These are phyloP conservation scores for Diadophis punctatus DNA, from an alignment of 2,113 vertebrate species.

Conservation along the genomic window DNA sequence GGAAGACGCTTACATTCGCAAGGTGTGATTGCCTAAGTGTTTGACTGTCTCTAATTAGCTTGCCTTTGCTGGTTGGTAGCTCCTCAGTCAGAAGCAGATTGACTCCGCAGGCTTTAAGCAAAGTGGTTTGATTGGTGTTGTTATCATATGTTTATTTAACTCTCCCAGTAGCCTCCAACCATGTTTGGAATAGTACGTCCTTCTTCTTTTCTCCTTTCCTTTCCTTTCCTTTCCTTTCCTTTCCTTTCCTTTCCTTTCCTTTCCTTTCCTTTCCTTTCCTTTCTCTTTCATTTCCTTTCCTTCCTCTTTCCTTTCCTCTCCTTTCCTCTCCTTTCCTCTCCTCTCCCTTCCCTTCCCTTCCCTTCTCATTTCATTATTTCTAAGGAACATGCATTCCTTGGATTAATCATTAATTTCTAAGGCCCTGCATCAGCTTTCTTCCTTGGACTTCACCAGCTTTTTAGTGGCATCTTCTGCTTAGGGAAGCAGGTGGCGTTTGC, in stretches of 20 bases:
- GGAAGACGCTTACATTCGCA: conserved; percentile 85
- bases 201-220: conserved; percentile 21
- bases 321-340: too few species aligned
- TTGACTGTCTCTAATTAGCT: conserved; percentile 87
- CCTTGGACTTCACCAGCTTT: neutral
- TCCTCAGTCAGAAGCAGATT: conserved; percentile 80
- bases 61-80: conserved; percentile 78
- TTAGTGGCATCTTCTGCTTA: conserved; percentile 1
- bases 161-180: conserved; percentile 68
- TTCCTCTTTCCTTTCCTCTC: fast-evolving
- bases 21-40: conserved; percentile 90
- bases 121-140: conserved; percentile 83
- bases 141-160: conserved; percentile 84
- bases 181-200: conserved; percentile 53
- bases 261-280: too few species aligned
- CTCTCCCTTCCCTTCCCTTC: too few species aligned
- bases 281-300: fast-evolving
- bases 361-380: neutral
- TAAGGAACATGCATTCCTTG: neutral
- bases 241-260: too few species aligned
- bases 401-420: conserved; percentile 10
- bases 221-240: neutral
- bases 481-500: conserved; percentile 1
- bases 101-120: conserved; percentile 78
- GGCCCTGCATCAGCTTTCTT: neutral